These are phyloP conservation scores for Drosophila fuyamai DNA, from an alignment of 1,140 invertebrate species.

Conservation along the genomic window DNA sequence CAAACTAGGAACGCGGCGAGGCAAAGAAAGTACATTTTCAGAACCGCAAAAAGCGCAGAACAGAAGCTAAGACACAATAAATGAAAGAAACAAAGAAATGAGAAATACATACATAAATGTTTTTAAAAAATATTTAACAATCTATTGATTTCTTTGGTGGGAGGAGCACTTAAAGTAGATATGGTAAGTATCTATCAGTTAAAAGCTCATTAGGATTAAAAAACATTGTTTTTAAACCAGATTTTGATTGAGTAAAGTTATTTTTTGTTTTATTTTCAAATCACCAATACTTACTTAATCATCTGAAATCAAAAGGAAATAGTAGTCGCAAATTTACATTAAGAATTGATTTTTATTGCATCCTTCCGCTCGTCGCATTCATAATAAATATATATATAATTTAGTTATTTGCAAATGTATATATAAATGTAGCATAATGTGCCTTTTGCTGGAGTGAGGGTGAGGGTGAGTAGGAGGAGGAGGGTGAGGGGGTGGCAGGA, in stretches of 20 bases:
- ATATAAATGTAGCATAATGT: constrained; percentile 49
- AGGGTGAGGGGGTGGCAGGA: constrained; percentile 1
- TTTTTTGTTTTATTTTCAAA: no score
- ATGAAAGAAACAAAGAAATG: constrained; percentile 44
- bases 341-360: constrained; percentile 67
- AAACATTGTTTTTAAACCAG: no score
- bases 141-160: background rate
- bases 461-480: background rate
- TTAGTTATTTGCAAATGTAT: constrained; percentile 60
- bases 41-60: constrained; percentile 29
- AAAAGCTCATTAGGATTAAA: no score
- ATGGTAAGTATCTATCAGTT: constrained; percentile 17
- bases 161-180: background rate
- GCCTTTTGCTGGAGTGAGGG: constrained; percentile 9
- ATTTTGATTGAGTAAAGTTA: no score
- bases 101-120: constrained; percentile 47
- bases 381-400: constrained; percentile 63
- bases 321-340: constrained; percentile 25
- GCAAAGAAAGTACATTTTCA: constrained; percentile 36
- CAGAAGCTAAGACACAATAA: constrained; percentile 40
- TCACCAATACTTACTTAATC: no score
- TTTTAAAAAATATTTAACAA: constrained; percentile 27
- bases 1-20: constrained; percentile 4
- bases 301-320: background rate
- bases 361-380: constrained; percentile 34